Conservation (phyloP, 2,797 vertebrate species). For the Enteromius treurensis region DNA sequence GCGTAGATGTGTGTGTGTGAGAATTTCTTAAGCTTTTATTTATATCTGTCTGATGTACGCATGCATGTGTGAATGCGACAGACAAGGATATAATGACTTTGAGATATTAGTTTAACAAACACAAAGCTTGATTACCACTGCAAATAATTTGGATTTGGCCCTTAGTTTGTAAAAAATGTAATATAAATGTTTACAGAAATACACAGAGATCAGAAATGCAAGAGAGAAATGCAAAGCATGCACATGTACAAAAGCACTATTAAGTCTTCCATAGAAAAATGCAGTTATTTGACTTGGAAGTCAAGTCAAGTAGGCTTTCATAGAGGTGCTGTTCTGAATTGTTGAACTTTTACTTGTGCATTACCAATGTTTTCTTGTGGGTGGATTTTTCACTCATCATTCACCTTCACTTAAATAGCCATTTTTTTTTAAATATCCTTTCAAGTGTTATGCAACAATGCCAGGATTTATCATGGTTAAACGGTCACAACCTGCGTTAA, state of each 20-base stretch:
- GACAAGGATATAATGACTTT: not conserved
- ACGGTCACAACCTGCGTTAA: not conserved
- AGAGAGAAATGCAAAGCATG: not conserved
- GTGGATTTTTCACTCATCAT: not conserved
- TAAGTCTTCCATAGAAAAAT: not conserved
- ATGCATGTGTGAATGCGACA: not conserved
- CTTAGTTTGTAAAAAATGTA: not conserved
- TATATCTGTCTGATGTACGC: not conserved
- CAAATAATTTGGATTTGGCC: not conserved
- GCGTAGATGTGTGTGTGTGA: slow-evolving; percentile 10
- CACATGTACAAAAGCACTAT: not conserved
- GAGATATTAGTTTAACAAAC: not conserved
- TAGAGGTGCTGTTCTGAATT: not conserved
- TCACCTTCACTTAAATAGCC: not conserved
- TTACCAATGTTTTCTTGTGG: not conserved
- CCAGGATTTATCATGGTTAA: not conserved
- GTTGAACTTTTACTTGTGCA: not conserved
- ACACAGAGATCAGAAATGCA: no score
- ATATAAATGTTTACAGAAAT: not conserved
- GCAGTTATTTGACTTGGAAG: not conserved
- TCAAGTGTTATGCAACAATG: not conserved
- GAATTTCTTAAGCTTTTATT: not conserved
- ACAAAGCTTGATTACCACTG: not conserved
- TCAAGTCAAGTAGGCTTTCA: no score
- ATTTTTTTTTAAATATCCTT: not conserved